phyloP scores from a whole-genome alignment of 2,888 invertebrate genomes.

The Eledona agricola region DNA sequence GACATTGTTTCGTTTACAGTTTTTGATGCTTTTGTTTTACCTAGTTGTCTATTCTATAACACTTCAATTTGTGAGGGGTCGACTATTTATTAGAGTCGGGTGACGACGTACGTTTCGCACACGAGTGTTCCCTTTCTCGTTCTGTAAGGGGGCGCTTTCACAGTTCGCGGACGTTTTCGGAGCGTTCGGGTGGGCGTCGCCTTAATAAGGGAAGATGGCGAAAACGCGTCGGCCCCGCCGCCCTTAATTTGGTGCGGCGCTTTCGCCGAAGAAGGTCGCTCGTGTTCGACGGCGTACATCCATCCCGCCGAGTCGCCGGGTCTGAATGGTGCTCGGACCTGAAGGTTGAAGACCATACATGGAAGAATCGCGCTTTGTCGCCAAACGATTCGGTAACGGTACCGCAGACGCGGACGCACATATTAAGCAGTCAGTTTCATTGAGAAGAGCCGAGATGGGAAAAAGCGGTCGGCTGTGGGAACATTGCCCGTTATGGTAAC shows the following conservation, averaged over 20 bases:
- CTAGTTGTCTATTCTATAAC: too few relatives aligned
- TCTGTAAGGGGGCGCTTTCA: constrained; percentile 1
- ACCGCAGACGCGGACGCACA: constrained; percentile 14
- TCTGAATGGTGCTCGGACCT: constrained; percentile 29
- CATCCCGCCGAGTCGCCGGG: constrained; percentile 21
- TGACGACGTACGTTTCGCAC: too few relatives aligned
- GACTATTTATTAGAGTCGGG: too few relatives aligned
- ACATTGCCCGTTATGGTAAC: constrained; percentile 1
- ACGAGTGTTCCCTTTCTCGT: constrained; percentile 6
- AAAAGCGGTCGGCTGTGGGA: constrained; percentile 11
- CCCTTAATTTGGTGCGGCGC: constrained; percentile 20
- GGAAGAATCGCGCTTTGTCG: constrained; percentile 20
- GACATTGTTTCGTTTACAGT: too few relatives aligned
- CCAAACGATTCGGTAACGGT: constrained; percentile 23
- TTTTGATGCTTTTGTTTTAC: too few relatives aligned
- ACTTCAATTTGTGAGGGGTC: too few relatives aligned
- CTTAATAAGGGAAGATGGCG: constrained; percentile 29
- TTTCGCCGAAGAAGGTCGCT: constrained; percentile 21
- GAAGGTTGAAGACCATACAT: constrained; percentile 34
- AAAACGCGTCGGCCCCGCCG: constrained; percentile 20
- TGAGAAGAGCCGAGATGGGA: constrained; percentile 12
- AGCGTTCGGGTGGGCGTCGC: constrained; percentile 7
- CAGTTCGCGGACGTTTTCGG: constrained; percentile 15
- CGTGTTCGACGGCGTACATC: neutral
- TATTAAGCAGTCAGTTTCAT: constrained; percentile 17